Percentiles rank a stretch among this genome's conserved stretches.
Evolutionary conservation across 1,140 invertebrate genomes (phyloP).

Genomic region (Limonius californicus): DNA sequence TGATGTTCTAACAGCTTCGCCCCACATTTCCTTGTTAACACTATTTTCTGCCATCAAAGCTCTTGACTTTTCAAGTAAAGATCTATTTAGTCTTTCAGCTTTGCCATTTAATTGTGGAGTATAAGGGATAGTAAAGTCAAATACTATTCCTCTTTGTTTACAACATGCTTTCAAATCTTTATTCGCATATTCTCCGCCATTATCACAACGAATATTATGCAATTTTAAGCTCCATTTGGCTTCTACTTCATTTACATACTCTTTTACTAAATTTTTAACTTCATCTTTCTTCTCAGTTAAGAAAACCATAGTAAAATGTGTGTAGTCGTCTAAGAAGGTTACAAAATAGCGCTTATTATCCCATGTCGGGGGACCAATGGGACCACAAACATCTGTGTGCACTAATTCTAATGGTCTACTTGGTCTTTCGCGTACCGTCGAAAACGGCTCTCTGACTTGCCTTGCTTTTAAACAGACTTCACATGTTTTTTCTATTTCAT

Average conservation of each 20-base stretch:
- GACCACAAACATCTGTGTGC: constrained; percentile 40
- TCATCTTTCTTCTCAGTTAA: constrained; percentile 34
- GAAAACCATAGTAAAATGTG: constrained; percentile 38
- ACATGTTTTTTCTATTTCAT: not conserved
- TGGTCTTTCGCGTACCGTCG: not conserved
- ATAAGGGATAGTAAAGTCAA: constrained; percentile 35
- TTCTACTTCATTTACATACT: constrained; percentile 6
- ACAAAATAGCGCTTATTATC: constrained; percentile 41
- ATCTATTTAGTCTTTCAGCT: constrained; percentile 46
- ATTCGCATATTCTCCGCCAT: constrained; percentile 37
- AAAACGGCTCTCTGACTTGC: not conserved
- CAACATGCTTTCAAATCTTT: constrained; percentile 32
- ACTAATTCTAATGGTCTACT: not conserved
- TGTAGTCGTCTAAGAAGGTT: constrained; percentile 45
- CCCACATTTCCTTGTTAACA: constrained; percentile 38
- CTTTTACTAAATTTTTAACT: constrained; percentile 2
- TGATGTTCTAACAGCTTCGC: constrained; percentile 32
- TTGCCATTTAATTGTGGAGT: constrained; percentile 45
- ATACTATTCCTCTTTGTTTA: not conserved
- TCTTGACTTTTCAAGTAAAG: constrained; percentile 41
- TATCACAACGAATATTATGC: constrained; percentile 34
- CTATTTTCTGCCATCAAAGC: constrained; percentile 38
- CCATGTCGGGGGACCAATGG: constrained; percentile 32
- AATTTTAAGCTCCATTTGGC: constrained; percentile 8
- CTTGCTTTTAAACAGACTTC: not conserved